These are phyloP conservation scores for Microctenopoma lineatum DNA, from an alignment of 2,797 vertebrate species.

Conservation along the genomic window DNA sequence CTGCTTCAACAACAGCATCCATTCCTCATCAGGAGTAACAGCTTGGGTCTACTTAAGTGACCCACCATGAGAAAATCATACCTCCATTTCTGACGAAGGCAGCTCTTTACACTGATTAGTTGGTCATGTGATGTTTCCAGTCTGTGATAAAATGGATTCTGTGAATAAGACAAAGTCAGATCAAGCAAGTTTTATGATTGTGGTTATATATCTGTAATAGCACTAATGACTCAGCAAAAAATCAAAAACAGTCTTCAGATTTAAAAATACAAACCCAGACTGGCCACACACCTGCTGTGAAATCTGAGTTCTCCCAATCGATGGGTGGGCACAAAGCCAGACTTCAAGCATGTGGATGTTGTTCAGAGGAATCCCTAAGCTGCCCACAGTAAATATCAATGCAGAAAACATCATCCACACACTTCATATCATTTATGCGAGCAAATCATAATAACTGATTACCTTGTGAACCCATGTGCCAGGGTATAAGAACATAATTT, in stretches of 20 bases:
- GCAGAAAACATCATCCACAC: constrained; percentile 20
- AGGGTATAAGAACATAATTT: constrained; percentile 13
- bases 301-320: constrained; percentile 55
- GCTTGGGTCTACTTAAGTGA: constrained; percentile 35
- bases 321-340: constrained; percentile 54
- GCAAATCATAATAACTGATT: constrained; percentile 39
- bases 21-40: constrained; percentile 44
- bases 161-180: constrained; percentile 22
- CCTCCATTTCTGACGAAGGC: constrained; percentile 36
- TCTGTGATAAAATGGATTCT: constrained; percentile 21
- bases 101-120: constrained; percentile 64
- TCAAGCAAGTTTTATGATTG: constrained; percentile 39
- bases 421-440: constrained; percentile 16
- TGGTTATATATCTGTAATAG: constrained; percentile 29
- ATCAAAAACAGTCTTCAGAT: constrained; percentile 26
- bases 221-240: constrained; percentile 12
- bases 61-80: constrained; percentile 26
- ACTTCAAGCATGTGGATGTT: constrained; percentile 32
- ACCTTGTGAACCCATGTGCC: background rate
- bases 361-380: constrained; percentile 45
- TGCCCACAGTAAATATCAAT: constrained; percentile 35
- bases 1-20: constrained; percentile 26
- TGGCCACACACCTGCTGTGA: constrained; percentile 55
- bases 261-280: constrained; percentile 44
- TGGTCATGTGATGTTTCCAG: constrained; percentile 12